Percentiles rank a stretch among this genome's conserved stretches.
phyloP scores from a whole-genome alignment of 2,888 invertebrate species.

The Epistrophella euchroma region DNA sequence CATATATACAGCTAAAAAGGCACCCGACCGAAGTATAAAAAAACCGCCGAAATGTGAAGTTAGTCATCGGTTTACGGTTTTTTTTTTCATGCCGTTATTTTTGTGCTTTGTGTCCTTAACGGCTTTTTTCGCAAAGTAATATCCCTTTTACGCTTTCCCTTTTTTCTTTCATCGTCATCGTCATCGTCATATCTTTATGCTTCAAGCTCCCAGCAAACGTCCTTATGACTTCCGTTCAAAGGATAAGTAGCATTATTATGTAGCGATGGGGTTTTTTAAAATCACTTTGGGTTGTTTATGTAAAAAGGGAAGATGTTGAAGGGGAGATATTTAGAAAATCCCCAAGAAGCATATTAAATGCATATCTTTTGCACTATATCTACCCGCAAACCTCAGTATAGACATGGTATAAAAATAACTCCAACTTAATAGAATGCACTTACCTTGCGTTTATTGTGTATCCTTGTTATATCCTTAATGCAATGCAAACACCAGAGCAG shows the following conservation, averaged over 20 bases:
- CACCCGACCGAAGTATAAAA: constrained; percentile 8
- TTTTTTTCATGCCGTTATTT: constrained; percentile 16
- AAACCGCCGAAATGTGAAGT: constrained; percentile 54
- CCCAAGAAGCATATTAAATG: constrained; percentile 64
- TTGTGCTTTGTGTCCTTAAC: constrained; percentile 28
- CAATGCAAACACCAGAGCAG: constrained; percentile 53
- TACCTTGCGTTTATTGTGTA: constrained; percentile 72
- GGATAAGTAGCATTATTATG: constrained; percentile 51
- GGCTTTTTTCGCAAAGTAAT: constrained; percentile 41
- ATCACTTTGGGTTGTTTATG: background rate
- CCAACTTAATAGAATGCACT: constrained; percentile 71
- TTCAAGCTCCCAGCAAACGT: constrained; percentile 26
- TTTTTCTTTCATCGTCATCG: constrained; percentile 7
- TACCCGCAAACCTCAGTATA: background rate
- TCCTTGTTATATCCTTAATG: constrained; percentile 71
- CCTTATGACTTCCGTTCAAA: constrained; percentile 50
- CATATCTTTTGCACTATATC: background rate
- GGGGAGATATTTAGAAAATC: constrained; percentile 35
- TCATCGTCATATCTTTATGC: constrained; percentile 27
- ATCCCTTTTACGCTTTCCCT: constrained; percentile 47
- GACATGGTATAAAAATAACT: constrained; percentile 31
- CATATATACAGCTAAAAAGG: constrained; percentile 1
- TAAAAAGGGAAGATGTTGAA: background rate
- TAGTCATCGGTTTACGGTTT: constrained; percentile 44
- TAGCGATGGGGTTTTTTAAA: constrained; percentile 34